Evolutionary conservation across 2,113 vertebrate genomes (phyloP).

Genomic region (Myocastor coypus): DNA sequence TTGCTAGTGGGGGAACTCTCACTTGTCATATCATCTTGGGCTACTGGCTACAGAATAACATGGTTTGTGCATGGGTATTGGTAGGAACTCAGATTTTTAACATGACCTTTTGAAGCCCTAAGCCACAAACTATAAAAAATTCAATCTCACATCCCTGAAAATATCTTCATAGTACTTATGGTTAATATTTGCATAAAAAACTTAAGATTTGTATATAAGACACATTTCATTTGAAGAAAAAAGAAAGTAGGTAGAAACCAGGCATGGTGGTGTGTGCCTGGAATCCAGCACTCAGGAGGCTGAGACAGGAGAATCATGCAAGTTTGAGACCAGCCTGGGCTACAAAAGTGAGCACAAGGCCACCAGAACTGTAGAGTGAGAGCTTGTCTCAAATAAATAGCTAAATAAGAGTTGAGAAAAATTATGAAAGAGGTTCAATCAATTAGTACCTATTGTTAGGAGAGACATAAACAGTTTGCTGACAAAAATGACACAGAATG

Average conservation of each 20-base stretch:
- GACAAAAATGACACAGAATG: neutral
- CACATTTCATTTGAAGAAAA: constrained; percentile 24
- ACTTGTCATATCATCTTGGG: neutral
- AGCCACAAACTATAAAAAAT: neutral
- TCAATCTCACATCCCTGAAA: neutral
- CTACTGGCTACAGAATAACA: neutral
- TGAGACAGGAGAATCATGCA: too few species aligned
- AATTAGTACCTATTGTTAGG: neutral
- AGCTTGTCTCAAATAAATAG: neutral
- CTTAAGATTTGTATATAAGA: neutral
- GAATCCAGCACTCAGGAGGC: too few species aligned
- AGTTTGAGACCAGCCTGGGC: too few species aligned
- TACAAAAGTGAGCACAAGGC: too few species aligned
- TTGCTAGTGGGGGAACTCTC: neutral
- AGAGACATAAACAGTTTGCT: neutral
- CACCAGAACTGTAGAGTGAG: too few species aligned
- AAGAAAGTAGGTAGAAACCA: neutral
- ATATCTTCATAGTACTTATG: neutral
- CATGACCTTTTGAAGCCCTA: neutral
- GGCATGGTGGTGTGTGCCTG: too few species aligned
- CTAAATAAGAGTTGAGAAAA: neutral
- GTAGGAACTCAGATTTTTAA: neutral
- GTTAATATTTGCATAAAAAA: constrained; percentile 10
- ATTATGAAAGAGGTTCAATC: neutral
- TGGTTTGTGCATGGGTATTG: neutral